Conservation (phyloP, 2,888 invertebrate genomes). For the Tuta absoluta region DNA sequence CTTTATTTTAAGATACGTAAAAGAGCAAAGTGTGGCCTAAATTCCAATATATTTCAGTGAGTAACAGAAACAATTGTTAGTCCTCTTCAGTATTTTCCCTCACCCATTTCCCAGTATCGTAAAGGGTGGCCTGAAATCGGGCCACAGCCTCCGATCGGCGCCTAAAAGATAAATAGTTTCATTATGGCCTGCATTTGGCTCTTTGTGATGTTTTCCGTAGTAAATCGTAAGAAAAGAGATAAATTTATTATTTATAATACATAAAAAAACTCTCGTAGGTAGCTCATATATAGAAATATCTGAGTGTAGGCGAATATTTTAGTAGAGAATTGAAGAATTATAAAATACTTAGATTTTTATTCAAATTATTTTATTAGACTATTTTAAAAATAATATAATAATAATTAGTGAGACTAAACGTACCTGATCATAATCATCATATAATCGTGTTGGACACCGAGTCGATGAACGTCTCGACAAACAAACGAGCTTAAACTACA, state of each 20-base stretch:
- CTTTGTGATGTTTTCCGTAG: slow-evolving; percentile 51
- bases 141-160: slow-evolving; percentile 50
- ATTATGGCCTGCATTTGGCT: slow-evolving; percentile 70
- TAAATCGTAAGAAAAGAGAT: slow-evolving; percentile 43
- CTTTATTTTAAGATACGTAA: not conserved
- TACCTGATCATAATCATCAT: too few species aligned
- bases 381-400: not conserved
- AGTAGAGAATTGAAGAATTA: too few species aligned
- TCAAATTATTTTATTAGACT: too few species aligned
- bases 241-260: not conserved
- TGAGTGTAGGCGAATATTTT: too few species aligned
- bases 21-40: not conserved
- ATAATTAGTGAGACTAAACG: too few species aligned
- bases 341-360: too few species aligned
- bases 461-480: too few species aligned
- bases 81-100: not conserved
- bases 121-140: slow-evolving; percentile 34
- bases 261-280: too few species aligned
- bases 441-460: too few species aligned
- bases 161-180: slow-evolving; percentile 75
- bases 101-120: not conserved
- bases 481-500: too few species aligned
- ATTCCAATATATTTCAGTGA: not conserved
- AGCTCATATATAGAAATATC: too few species aligned
- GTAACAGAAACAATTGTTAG: not conserved